phyloP scores from a whole-genome alignment of 1,140 invertebrate genomes.

The Dryas iulia region DNA sequence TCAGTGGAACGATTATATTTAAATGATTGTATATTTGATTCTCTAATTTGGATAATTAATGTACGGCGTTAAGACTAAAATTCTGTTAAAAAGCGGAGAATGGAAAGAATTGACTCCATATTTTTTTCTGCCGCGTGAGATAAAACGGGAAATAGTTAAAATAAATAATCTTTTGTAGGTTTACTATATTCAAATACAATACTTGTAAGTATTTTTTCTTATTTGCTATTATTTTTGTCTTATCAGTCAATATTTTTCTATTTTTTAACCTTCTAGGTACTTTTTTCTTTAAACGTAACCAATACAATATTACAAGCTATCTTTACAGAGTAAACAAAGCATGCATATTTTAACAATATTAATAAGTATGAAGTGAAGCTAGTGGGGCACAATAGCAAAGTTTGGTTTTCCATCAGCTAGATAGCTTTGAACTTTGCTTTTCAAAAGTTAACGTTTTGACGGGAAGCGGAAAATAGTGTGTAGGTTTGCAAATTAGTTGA shows the following conservation, averaged over 20 bases:
- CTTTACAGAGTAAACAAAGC: neutral
- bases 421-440: slow-evolving; percentile 8
- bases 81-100: no score
- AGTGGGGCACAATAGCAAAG: slow-evolving; percentile 11
- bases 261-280: neutral
- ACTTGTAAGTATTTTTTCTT: no score
- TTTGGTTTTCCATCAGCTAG: slow-evolving; percentile 12
- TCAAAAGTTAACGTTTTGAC: slow-evolving; percentile 5
- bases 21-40: no score
- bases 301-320: neutral
- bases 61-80: no score
- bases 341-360: slow-evolving; percentile 6
- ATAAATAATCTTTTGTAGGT: no score
- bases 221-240: no score
- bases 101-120: no score
- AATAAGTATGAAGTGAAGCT: slow-evolving; percentile 10
- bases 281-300: neutral
- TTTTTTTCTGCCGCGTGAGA: no score
- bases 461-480: neutral
- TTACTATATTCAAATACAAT: no score
- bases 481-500: neutral
- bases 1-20: no score
- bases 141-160: no score
- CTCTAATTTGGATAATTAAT: no score
- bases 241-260: neutral